A percentile compares a stretch with the other conserved stretches of the same genome.
These are phyloP conservation scores for Cenopis cana DNA, from an alignment of 2,888 invertebrate genomes.

Conservation along the genomic window DNA sequence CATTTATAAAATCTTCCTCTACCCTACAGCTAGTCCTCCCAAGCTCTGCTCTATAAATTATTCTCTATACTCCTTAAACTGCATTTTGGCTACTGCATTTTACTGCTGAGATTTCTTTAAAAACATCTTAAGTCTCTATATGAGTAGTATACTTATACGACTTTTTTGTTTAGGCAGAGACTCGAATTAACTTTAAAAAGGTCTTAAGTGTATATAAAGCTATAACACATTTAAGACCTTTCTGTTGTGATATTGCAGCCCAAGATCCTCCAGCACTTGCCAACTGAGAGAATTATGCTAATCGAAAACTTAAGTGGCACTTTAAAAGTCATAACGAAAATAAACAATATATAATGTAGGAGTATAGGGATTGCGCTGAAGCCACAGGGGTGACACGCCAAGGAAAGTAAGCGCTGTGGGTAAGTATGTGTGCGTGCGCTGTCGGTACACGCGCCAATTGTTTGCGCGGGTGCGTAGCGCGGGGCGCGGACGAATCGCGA, in stretches of 20 bases:
- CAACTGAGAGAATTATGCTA: slow-evolving; percentile 37
- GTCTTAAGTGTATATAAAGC: not conserved
- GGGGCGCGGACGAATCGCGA: too few relatives aligned
- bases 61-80: slow-evolving; percentile 27
- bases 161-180: not conserved
- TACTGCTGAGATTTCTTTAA: slow-evolving; percentile 19
- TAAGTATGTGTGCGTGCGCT: too few relatives aligned
- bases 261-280: slow-evolving; percentile 9
- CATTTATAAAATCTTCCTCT: not conserved
- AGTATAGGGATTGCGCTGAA: too few relatives aligned
- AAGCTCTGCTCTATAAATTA: slow-evolving; percentile 17
- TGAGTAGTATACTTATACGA: not conserved
- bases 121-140: not conserved
- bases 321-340: slow-evolving; percentile 38
- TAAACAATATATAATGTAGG: slow-evolving; percentile 27
- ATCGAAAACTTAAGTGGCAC: slow-evolving; percentile 25
- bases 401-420: too few relatives aligned
- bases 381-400: not conserved
- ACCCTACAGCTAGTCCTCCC: not conserved
- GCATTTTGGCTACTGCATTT: slow-evolving; percentile 34
- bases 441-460: too few relatives aligned
- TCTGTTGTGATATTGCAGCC: not conserved
- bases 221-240: not conserved
- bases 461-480: too few relatives aligned
- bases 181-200: not conserved